A percentile compares a stretch with the other conserved stretches of the same genome.
Evolutionary conservation across 2,113 vertebrate genomes (phyloP).

Genomic region (Hyaena hyaena): DNA sequence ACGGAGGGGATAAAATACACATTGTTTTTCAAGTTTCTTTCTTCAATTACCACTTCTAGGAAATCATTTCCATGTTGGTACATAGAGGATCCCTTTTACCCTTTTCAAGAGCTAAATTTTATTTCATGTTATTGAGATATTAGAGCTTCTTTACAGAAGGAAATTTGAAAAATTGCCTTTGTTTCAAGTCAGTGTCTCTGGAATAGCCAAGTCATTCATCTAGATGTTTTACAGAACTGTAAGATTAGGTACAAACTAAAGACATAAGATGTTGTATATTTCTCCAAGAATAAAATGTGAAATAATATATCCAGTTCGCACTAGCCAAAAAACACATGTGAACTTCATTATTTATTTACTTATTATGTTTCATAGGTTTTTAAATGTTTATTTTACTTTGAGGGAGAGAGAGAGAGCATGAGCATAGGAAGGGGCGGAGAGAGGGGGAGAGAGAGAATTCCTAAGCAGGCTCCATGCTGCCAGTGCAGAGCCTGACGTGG

Average conservation of each 20-base stretch:
- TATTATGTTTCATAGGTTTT: neutral
- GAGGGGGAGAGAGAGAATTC: neutral
- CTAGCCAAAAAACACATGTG: neutral
- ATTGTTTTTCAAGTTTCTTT: neutral
- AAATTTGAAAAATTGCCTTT: neutral
- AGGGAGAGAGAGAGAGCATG: neutral
- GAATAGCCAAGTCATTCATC: neutral
- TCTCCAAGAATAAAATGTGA: conserved; percentile 9
- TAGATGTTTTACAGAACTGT: conserved; percentile 15
- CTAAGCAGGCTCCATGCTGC: neutral
- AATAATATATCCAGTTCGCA: neutral
- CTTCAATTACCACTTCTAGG: neutral
- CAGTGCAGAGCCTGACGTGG: neutral
- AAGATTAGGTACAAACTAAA: neutral
- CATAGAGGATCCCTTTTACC: neutral
- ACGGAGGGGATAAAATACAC: neutral
- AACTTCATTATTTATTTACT: neutral
- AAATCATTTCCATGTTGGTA: neutral
- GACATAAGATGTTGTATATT: neutral
- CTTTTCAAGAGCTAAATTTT: neutral
- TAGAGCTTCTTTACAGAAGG: neutral
- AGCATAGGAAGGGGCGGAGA: neutral
- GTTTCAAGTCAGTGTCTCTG: neutral
- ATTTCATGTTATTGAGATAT: neutral
- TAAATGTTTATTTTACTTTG: neutral